Evolutionary conservation across 2,113 vertebrate genomes (phyloP).

Genomic region (Egretta garzetta): DNA sequence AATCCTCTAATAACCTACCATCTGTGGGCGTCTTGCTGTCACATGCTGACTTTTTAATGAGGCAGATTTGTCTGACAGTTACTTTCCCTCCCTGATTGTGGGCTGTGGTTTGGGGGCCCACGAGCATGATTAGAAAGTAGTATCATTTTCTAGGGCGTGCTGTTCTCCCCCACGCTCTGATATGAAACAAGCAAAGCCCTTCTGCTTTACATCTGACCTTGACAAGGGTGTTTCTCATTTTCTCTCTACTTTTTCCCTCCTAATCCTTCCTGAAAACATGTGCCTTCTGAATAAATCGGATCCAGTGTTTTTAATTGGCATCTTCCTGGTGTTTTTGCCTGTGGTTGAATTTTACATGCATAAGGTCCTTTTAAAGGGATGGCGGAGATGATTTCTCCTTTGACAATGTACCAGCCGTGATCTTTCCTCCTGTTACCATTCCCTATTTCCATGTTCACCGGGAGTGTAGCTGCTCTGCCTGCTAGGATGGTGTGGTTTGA

Average conservation of each 20-base stretch:
- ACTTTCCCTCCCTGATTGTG: background rate
- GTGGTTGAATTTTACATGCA: background rate
- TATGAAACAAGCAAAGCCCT: constrained; percentile 21
- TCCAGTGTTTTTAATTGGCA: constrained; percentile 29
- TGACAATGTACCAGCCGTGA: accelerated
- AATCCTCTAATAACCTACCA: background rate
- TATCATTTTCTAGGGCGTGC: background rate
- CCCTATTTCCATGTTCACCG: accelerated
- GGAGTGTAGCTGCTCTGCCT: background rate
- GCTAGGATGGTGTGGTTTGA: background rate
- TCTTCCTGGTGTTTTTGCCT: background rate
- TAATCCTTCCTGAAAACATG: constrained; percentile 56
- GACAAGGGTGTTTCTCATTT: constrained; percentile 66
- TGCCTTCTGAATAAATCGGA: constrained; percentile 28
- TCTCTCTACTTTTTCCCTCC: constrained; percentile 8
- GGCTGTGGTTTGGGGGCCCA: background rate
- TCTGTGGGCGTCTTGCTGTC: background rate
- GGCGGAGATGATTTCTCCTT: background rate
- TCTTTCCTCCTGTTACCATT: background rate
- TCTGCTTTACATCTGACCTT: constrained; percentile 61
- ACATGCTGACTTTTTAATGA: background rate
- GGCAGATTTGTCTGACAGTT: background rate
- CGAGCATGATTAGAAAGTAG: background rate
- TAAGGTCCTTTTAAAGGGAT: background rate
- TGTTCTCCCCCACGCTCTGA: background rate